Evolutionary conservation across 2,888 invertebrate genomes (phyloP).

Genomic region (Parnassius glacialis): DNA sequence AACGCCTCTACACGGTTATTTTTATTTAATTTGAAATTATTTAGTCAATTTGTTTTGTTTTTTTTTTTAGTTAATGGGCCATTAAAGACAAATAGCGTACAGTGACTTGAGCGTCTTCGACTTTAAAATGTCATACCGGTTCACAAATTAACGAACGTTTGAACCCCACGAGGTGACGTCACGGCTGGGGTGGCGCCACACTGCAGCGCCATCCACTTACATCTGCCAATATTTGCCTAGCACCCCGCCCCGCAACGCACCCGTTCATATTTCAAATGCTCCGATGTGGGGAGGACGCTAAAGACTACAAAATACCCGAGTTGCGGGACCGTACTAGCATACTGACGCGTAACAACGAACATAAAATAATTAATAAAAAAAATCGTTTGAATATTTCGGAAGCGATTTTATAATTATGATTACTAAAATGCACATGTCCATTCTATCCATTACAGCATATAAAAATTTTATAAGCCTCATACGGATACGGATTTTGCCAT

Average conservation of each 20-base stretch:
- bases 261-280: conserved; percentile 77
- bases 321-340: conserved; percentile 43
- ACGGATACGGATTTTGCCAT: too few relatives aligned
- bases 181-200: conserved; percentile 62
- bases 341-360: conserved; percentile 42
- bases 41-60: too few relatives aligned
- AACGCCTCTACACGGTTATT: too few relatives aligned
- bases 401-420: too few relatives aligned
- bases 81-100: too few relatives aligned
- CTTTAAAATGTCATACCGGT: conserved; percentile 17
- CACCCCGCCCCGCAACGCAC: conserved; percentile 55
- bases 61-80: too few relatives aligned
- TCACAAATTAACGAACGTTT: conserved; percentile 10
- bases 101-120: neutral
- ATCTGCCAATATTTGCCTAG: conserved; percentile 84
- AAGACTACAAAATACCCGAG: conserved; percentile 70
- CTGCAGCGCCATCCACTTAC: conserved; percentile 83
- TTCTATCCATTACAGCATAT: too few relatives aligned
- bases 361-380: too few relatives aligned
- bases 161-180: conserved; percentile 51
- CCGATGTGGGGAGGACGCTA: conserved; percentile 65
- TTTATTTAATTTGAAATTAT: too few relatives aligned
- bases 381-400: too few relatives aligned
- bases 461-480: too few relatives aligned
- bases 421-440: too few relatives aligned